phyloP scores from a whole-genome alignment of 1,140 invertebrate species.

The Phortica variegata region DNA sequence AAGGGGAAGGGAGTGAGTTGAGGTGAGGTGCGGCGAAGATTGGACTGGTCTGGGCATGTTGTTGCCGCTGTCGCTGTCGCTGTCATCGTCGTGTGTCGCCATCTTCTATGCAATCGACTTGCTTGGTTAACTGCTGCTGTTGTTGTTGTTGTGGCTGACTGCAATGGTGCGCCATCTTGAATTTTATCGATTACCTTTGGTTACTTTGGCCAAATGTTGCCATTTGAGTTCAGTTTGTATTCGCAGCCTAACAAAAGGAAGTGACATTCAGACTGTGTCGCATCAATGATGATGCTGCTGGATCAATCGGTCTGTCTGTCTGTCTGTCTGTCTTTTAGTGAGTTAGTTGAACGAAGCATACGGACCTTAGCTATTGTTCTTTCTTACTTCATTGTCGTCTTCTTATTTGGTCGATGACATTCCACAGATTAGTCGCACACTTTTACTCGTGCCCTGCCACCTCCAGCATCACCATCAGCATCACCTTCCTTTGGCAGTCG shows the following conservation, averaged over 20 bases:
- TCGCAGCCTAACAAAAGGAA: slow-evolving; percentile 34
- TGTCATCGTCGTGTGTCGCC: slow-evolving; percentile 15
- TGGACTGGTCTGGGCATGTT: slow-evolving; percentile 7
- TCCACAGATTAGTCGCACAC: slow-evolving; percentile 37
- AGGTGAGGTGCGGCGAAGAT: slow-evolving; percentile 11
- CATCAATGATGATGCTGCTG: no score
- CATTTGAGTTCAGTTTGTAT: slow-evolving; percentile 38
- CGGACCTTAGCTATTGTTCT: slow-evolving; percentile 34
- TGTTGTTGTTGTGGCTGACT: background rate
- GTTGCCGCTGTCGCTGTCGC: background rate
- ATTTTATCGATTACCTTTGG: slow-evolving; percentile 9
- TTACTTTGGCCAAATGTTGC: background rate
- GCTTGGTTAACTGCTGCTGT: slow-evolving; percentile 7
- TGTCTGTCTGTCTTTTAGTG: background rate
- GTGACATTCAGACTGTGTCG: slow-evolving; percentile 4
- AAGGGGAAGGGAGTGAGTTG: background rate
- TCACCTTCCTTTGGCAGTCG: background rate
- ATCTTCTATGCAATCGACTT: slow-evolving; percentile 21
- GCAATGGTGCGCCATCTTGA: slow-evolving; percentile 31
- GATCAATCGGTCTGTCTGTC: background rate
- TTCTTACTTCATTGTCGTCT: slow-evolving; percentile 2
- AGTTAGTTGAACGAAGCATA: background rate
- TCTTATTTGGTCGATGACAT: slow-evolving; percentile 34
- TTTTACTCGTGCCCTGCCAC: slow-evolving; percentile 23
- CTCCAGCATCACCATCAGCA: slow-evolving; percentile 7